Percentiles rank a stretch among this genome's conserved stretches.
These are phyloP conservation scores for Acanthis flammea DNA, from an alignment of 2,797 vertebrate genomes.

Conservation along the genomic window DNA sequence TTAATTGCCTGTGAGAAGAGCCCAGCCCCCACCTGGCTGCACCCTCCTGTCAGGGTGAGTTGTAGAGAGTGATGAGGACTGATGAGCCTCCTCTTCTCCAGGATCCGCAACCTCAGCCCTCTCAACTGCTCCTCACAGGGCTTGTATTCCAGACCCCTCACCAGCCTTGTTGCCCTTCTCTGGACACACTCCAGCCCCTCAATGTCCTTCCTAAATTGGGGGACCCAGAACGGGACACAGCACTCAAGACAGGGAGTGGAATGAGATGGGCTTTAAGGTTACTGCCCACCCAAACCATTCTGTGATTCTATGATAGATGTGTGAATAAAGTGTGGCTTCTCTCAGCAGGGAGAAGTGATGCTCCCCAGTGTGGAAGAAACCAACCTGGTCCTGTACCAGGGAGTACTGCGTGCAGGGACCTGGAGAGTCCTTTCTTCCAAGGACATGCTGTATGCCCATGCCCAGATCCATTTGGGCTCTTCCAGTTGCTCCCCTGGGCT, in stretches of 20 bases:
- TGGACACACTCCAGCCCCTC: not conserved
- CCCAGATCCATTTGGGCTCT: not conserved
- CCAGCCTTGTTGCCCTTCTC: not conserved
- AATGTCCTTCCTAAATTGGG: not conserved
- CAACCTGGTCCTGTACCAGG: not conserved
- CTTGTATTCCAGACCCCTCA: not conserved
- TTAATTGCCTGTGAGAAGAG: not conserved
- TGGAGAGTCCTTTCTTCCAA: not conserved
- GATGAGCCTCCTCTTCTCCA: not conserved
- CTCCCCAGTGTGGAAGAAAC: not conserved
- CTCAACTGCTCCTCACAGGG: not conserved
- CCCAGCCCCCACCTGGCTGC: not conserved
- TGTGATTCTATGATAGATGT: not conserved
- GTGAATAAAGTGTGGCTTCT: not conserved
- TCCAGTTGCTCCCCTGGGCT: not conserved
- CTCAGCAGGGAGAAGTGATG: not conserved
- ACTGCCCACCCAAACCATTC: not conserved
- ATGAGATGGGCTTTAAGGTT: not conserved
- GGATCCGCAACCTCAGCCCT: not conserved
- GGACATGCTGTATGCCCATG: fast-evolving
- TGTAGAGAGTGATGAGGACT: not conserved
- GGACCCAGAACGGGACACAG: not conserved
- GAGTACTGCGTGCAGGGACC: not conserved
- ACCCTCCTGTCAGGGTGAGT: not conserved
- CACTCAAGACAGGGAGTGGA: not conserved